Base-by-base conservation (phyloP, 2,797 vertebrate species). In the Halcyon badia region DNA sequence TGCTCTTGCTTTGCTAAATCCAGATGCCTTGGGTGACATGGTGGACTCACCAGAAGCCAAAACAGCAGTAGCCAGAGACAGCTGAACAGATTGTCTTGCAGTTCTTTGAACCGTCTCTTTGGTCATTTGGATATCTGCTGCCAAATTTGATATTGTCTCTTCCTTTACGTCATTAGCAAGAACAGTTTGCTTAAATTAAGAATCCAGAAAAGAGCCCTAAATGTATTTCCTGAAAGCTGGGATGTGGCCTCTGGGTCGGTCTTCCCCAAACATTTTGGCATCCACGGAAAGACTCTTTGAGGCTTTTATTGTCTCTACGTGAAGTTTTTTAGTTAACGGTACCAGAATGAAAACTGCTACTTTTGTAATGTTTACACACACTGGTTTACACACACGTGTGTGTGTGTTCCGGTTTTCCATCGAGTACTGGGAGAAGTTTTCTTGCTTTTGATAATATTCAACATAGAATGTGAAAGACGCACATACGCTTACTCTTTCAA, bases 1-100 rank as follows among this genome's bases (percentile, higher is more conserved):
- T 72, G 89, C 89, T 84, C 85, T 83, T 49, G 61, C 20, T 83
- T 94, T 68, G 54, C 92, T 57, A 54, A 82, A 95, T 83, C 96
- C 97, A 97, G 96, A 91, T 93, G 97, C 77, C 80, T 89, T 91
- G 96, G 96, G 97, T 96, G 93, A 91, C 90, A 54, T 62, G 90
- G 93, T 92, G 66, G 83, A 82, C 54, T 31, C 42, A 57, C 44
- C 90, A 93, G 83, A 65, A 92, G 93, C 49, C 68, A 68, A 79
- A 94, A 31, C 86, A 73, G 94, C 96, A 79, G 90, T 83, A 75
- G 90, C 93, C 94, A 94, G 86, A 93, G 86, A 48, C 1, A 68
- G 83, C 49, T 22, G 72, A 90, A 48, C 9, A 49, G 66, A 95
- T 89, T 92, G 61, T 46, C 87, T 90, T 87, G 94, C 46, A 22